A percentile compares a stretch with the other conserved stretches of the same genome.
Evolutionary conservation across 30 jellyfish, hydroid and myxozoan genomes (phyloP).

Genomic region (Phacellophora camtschatica): DNA sequence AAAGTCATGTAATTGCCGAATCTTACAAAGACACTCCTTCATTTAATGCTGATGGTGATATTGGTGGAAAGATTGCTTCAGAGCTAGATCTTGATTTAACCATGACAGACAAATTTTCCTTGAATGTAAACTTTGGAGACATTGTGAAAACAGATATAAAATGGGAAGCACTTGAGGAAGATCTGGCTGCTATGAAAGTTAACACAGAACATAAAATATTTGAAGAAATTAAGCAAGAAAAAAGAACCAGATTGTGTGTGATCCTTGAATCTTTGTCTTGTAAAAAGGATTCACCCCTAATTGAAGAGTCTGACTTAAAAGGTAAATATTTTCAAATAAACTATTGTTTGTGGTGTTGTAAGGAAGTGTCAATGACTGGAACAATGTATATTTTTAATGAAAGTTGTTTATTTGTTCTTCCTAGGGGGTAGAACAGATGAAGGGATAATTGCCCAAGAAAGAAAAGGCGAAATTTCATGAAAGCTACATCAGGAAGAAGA

Average conservation of each 20-base stretch:
- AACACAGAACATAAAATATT: constrained; percentile 58
- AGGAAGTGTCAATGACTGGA: no score
- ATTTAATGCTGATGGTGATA: constrained; percentile 77
- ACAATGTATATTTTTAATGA: no score
- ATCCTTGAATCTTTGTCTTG: constrained; percentile 83
- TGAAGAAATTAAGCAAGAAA: constrained; percentile 25
- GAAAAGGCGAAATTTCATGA: no score
- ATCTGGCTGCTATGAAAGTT: constrained; percentile 21
- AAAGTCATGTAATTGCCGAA: constrained; percentile 28
- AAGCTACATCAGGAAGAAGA: no score
- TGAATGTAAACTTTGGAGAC: constrained; percentile 71
- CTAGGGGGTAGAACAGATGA: no score
- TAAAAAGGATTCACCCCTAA: constrained; percentile 51
- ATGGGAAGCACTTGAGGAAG: constrained; percentile 81
- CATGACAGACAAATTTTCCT: constrained; percentile 61
- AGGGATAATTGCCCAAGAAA: no score
- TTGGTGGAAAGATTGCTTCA: constrained; percentile 90
- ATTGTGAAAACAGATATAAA: constrained; percentile 76
- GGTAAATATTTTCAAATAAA: constrained; percentile 49
- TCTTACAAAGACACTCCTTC: constrained; percentile 79
- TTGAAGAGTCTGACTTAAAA: constrained; percentile 42
- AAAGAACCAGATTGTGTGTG: constrained; percentile 74
- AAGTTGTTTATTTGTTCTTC: no score
- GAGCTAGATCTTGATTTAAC: constrained; percentile 77
- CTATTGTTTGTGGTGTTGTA: no score